phyloP scores from a whole-genome alignment of 2,888 invertebrate species.

The Peribatodes rhomboidaria region DNA sequence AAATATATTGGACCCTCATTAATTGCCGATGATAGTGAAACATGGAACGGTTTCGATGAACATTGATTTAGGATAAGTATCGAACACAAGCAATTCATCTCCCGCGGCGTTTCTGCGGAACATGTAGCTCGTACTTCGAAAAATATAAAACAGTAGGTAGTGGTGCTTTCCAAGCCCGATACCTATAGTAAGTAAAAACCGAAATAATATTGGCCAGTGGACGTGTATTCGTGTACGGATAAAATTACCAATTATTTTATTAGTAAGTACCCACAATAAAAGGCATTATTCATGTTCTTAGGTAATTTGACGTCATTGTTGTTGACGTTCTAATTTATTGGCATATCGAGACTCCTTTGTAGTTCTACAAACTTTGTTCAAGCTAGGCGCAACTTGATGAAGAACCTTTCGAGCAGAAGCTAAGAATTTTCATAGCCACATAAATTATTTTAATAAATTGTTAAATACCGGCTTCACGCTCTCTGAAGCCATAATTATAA shows the following conservation, averaged over 20 bases:
- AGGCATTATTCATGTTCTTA: slow-evolving; percentile 9
- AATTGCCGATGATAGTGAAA: slow-evolving; percentile 2
- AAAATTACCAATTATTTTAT: not conserved
- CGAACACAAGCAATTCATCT: slow-evolving; percentile 1
- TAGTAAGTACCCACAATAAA: slow-evolving; percentile 4
- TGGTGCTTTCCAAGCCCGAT: not conserved
- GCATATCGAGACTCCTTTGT: not conserved
- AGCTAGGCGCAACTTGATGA: not conserved
- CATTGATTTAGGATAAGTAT: slow-evolving; percentile 21
- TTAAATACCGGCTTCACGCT: slow-evolving; percentile 24
- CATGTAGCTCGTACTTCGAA: not conserved
- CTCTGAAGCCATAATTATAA: slow-evolving; percentile 19
- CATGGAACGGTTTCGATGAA: slow-evolving; percentile 3
- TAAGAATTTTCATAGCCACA: slow-evolving; percentile 9
- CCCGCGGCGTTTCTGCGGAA: not conserved
- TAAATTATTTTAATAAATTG: slow-evolving; percentile 6
- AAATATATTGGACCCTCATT: not conserved
- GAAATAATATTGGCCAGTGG: not conserved
- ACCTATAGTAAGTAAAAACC: not conserved
- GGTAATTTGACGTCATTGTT: slow-evolving; percentile 6
- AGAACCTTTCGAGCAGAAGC: not conserved
- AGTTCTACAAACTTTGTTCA: not conserved
- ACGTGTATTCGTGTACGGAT: not conserved
- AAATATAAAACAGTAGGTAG: not conserved
- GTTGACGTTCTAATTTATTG: too few relatives aligned